A percentile compares a stretch with the other conserved stretches of the same genome.
Evolutionary conservation across 2,888 invertebrate species (phyloP).

Genomic region (Drosophila acutilabella): DNA sequence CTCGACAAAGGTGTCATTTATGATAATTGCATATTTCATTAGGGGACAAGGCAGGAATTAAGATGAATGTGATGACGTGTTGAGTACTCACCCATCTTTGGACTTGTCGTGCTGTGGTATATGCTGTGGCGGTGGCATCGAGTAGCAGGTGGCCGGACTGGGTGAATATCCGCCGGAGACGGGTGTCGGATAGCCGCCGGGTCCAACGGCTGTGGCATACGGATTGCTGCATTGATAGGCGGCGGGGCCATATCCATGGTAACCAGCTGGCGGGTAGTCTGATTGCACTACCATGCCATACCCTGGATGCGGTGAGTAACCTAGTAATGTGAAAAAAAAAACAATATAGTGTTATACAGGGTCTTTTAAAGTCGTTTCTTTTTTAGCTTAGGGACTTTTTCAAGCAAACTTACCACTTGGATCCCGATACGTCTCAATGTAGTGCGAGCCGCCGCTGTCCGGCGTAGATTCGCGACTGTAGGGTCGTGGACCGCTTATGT

Average conservation of each 20-base stretch:
- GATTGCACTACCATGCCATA: conserved; percentile 92
- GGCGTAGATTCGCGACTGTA: conserved; percentile 96
- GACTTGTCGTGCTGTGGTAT: conserved; percentile 91
- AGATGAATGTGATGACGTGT: background rate
- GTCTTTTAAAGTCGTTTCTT: no score
- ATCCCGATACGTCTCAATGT: conserved; percentile 94
- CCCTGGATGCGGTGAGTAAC: conserved; percentile 94
- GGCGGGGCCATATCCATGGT: conserved; percentile 89
- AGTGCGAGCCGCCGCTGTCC: conserved; percentile 95
- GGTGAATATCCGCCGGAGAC: conserved; percentile 90
- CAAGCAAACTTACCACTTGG: conserved; percentile 89
- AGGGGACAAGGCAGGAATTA: background rate
- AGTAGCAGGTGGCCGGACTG: conserved; percentile 90
- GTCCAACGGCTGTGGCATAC: conserved; percentile 85
- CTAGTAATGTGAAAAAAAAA: conserved; percentile 84
- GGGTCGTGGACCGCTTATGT: conserved; percentile 88
- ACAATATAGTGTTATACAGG: no score
- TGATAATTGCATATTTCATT: conserved; percentile 69
- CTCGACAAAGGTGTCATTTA: conserved; percentile 31
- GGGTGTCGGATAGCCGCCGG: conserved; percentile 89
- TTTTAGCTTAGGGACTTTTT: no score
- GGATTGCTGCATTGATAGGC: conserved; percentile 87
- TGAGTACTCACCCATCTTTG: conserved; percentile 85
- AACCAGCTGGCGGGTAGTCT: conserved; percentile 92
- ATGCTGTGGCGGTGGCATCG: conserved; percentile 94